Conservation (phyloP, 1,140 invertebrate species). For the Eueides isabella region DNA sequence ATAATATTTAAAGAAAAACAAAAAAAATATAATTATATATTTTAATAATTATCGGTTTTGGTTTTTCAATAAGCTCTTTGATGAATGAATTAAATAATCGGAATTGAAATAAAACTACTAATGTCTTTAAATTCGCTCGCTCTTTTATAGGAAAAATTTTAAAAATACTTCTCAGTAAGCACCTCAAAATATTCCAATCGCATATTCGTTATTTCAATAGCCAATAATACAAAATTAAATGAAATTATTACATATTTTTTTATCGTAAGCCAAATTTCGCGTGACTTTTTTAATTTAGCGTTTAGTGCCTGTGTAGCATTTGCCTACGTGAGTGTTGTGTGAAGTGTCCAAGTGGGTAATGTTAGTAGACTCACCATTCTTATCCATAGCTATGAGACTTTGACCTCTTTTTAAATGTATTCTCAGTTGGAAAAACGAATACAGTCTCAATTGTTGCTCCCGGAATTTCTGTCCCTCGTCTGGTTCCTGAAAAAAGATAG, state of each 20-base stretch:
- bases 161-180: too few relatives aligned
- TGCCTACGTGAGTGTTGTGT: constrained; percentile 29
- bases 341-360: constrained; percentile 16
- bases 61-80: too few relatives aligned
- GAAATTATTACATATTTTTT: too few relatives aligned
- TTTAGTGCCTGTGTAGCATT: constrained; percentile 29
- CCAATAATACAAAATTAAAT: too few relatives aligned
- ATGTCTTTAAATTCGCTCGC: neutral
- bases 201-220: too few relatives aligned
- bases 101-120: neutral
- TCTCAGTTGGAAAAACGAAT: constrained; percentile 95
- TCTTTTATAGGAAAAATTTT: too few relatives aligned
- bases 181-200: too few relatives aligned
- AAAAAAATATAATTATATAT: too few relatives aligned
- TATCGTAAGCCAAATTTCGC: too few relatives aligned
- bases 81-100: neutral
- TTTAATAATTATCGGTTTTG: too few relatives aligned
- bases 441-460: constrained; percentile 89
- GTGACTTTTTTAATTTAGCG: neutral
- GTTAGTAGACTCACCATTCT: constrained; percentile 89
- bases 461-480: constrained; percentile 84
- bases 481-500: constrained; percentile 59
- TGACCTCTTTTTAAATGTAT: constrained; percentile 93
- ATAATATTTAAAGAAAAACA: too few relatives aligned
- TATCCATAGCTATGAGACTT: constrained; percentile 96